Evolutionary conservation across 2,888 invertebrate genomes (phyloP), one percentile per base, ranked within the genome.

Genomic region (Epistrophe eligans): DNA sequence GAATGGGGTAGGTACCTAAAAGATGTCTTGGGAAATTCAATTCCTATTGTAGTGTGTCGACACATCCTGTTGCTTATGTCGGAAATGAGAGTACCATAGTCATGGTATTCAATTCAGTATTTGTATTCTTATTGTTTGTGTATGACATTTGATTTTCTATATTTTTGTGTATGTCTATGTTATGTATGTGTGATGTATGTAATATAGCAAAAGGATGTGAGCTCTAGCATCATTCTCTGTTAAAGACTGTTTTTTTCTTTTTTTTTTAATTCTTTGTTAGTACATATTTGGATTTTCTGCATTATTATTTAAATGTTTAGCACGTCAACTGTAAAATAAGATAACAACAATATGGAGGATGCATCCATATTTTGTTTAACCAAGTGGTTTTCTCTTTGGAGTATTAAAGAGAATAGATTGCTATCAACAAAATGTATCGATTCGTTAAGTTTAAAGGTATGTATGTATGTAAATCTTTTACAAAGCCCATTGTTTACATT

Each of bases 51-150:
- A 74, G 85, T 70, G 72, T 79, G 85, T 74, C 85, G 79, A 87
- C 83, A 87, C 79, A 87, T 87, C 85, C 85, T 87, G 85, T 87
- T 87, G 85, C 85, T 82, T 82, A 74, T 87, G 82, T 87, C 85
- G 82, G 85, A 83, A 87, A 87, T 79, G 81, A 85, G 81, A 74
- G 48, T 77, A 81, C 77, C 74, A 35, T 35, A 85, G 72, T 81
- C 77, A 77, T 81, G 77, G 60, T 62, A 81, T 81, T 73, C 57
- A 70, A 67, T 85, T 85, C 66, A 85, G 55, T 67, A 62, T 81
- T 70, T 35, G 48, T 73, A 48, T 55, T 77, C 77, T 43, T 48
- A 81, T 85, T 85, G 84, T 81, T 77, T 81, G 81, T 67, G 84
- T 67, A 43, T 77, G 81, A 81, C 81, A 77, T 85, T 77, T 81